Base-by-base conservation (phyloP, 2,797 vertebrate genomes). In the Enteromius argenteus region DNA sequence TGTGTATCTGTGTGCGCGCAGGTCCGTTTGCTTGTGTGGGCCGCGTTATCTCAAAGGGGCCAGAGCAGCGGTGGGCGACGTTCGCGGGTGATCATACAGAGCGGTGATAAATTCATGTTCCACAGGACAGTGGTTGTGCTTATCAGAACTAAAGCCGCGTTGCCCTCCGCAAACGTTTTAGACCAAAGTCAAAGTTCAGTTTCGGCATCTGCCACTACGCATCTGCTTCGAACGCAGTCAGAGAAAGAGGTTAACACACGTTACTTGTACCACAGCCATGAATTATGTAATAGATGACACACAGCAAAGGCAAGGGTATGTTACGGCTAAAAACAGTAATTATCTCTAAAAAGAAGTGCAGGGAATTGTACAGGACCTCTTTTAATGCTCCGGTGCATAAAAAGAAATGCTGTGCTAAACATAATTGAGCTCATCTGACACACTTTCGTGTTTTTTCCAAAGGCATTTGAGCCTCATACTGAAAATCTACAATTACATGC, bases 31-130 rank as follows among this genome's bases (percentile, higher is more conserved):
- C 21, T 51, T 79, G 32, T 58, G 64, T 51, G 83, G 11, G 53
- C 51, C 81, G 8, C 42, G 81, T 84, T 90, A 92, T 92, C 92
- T 93, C 44, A 14, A 81, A 86, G 88, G 88, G 90, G 88, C 83
- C 90, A 89, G 87, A 88, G 88, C 85, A 88, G 78, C 68, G 51
- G 76, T 56, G 76, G 86, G 78, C 79, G 86, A 85, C 35, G 80
- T 82, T 74, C 53, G 81, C 49, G 66, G 78, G 83, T 72, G 56
- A 71, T 82, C 53, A 80, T 87, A 89, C 84, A 53, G 58, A 42
- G 68, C 64, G 46, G 89, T 64, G 91, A 91, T 92, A 92, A 93
- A 90, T 89, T 84, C 87, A 1, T 83, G 88, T 91, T 91, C 82
- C 30, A 87, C 87, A 77, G 62, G 84, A 90, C 87, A 72, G 85